Evolutionary conservation across 2,113 vertebrate genomes (phyloP), one percentile per base, ranked within the genome.

Genomic region (Hystrix brachyura): DNA sequence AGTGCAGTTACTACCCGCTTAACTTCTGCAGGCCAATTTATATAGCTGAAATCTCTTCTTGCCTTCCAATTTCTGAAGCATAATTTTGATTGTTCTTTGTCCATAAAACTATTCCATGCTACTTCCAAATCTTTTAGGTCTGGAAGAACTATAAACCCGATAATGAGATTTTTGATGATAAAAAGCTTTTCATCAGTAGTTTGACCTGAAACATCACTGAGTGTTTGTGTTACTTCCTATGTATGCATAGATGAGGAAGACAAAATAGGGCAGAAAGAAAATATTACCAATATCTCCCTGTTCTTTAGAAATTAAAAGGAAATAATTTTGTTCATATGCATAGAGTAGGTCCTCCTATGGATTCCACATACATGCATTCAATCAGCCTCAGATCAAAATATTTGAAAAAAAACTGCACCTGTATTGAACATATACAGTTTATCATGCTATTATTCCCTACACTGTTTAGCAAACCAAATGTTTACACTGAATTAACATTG

Each of bases 81-180:
- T 55, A 19, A 43, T 29, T 87, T 53, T 65, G 38, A 90, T 90
- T 71, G 81, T 14, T 95, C 14, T n/a, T 90, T 93, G 53, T 18
- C n/a, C 60, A 88, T 72, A 86, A 87, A 83, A 60, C 0, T 48
- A 74, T 79, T 34, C 13, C 46, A 80, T 91, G 34, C 15, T 84
- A 93, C 38, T 93, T 23, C 9, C 12, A 89, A 69, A 81, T 64
- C 57, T 87, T 85, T 89, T 69, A 32, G 0, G 6, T 67, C 14
- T 71, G 8, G 8, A 3, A 76, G 51, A 87, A 48, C 43, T 79
- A 43, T 84, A 74, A 87, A 48, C 2, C 4, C 59, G 46, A 60
- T 81, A 80, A 76, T 72, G 38, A 81, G 34, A 79, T 81, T 81
- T 79, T 95, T 87, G 10, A 95, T 87, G 21, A 18, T 85, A 79